Percentiles rank a stretch among this genome's conserved stretches.
phyloP scores from a whole-genome alignment of 1,140 invertebrate species.

The Lepidurus couesii region DNA sequence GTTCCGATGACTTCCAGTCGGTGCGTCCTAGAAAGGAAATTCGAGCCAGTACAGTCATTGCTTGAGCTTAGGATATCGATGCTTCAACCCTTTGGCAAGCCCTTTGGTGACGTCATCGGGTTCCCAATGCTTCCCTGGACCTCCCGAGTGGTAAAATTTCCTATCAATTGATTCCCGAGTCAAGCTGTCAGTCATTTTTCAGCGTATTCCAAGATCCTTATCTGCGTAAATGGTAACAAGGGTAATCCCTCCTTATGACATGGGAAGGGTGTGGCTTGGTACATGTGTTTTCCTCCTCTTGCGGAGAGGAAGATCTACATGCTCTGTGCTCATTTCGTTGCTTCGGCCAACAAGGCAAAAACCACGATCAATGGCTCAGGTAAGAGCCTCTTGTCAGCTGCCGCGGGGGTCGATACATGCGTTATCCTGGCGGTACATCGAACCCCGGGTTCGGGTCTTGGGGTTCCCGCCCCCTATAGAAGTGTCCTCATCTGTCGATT shows the following conservation, averaged over 20 bases:
- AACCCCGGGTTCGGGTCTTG: background rate
- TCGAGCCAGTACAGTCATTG: no score
- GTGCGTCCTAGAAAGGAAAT: background rate
- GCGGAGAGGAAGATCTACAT: background rate
- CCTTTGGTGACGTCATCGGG: no score
- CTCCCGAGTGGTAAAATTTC: background rate
- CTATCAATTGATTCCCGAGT: background rate
- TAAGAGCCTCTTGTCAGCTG: background rate
- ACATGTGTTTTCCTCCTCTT: background rate
- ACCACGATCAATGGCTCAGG: slow-evolving; percentile 18
- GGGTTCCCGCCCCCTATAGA: background rate
- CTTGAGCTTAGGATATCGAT: no score
- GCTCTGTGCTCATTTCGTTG: background rate
- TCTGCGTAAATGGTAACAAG: slow-evolving; percentile 15
- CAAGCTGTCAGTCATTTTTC: background rate
- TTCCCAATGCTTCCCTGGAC: no score
- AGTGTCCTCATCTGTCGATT: slow-evolving; percentile 18
- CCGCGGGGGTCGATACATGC: slow-evolving; percentile 1
- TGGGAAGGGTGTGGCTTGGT: slow-evolving; percentile 20
- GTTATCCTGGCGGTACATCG: slow-evolving; percentile 15
- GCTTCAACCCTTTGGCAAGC: no score
- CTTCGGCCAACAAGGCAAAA: slow-evolving; percentile 6
- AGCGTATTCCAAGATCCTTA: background rate
- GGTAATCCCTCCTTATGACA: slow-evolving; percentile 10
- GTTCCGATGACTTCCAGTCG: background rate